phyloP scores from a whole-genome alignment of 2,113 vertebrate species.

The Gyps fulvus region DNA sequence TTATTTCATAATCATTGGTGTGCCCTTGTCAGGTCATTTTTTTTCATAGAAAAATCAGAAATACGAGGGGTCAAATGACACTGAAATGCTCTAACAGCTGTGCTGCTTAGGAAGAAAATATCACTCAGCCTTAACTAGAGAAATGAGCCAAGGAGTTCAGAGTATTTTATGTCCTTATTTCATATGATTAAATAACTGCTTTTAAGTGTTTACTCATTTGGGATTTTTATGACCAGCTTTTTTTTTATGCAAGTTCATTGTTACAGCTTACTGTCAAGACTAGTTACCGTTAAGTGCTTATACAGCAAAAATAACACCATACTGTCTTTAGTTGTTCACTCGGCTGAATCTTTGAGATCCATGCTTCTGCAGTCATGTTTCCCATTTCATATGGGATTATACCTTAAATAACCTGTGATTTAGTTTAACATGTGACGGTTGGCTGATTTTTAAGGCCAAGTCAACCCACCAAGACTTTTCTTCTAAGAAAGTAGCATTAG shows the following conservation, averaged over 20 bases:
- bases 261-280: background rate
- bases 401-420: background rate
- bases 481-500: background rate
- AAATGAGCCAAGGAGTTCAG: background rate
- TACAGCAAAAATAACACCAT: background rate
- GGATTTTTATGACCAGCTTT: background rate
- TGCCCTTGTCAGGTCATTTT: background rate
- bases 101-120: background rate
- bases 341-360: rapidly evolving
- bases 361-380: background rate
- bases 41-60: background rate
- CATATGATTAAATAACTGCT: background rate
- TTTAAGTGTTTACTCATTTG: background rate
- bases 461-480: background rate
- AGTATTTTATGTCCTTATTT: background rate
- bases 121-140: background rate
- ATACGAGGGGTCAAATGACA: background rate
- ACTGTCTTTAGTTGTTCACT: background rate
- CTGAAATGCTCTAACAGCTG: background rate
- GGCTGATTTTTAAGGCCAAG: background rate
- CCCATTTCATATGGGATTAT: background rate
- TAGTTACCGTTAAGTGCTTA: background rate
- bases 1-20: background rate
- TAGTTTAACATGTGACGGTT: background rate
- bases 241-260: background rate